Base-by-base conservation (phyloP, 2,888 invertebrate species). In the Drosophila stalkeri region DNA sequence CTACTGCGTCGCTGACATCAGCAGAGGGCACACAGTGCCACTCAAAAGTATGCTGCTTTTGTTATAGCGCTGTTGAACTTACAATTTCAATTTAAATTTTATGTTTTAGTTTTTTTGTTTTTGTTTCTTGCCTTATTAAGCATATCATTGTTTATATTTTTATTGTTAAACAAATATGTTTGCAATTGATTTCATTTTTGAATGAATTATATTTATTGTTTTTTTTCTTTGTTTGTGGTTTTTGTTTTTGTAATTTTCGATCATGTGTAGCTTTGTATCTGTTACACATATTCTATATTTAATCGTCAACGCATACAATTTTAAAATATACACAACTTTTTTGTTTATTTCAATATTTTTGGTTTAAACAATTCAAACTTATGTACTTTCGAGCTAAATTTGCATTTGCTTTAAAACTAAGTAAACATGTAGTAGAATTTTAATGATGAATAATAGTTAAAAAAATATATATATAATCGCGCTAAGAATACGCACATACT, bases 301-400 rank as follows among this genome's bases (percentile, higher is more conserved):
- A 63, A 63, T 66, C 64, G 75, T 77, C 66, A 81, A 83, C 81
- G 85, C 81, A 80, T 77, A 79, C 56, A 75, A 69, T 74, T 76
- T 75, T 72, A 83, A 82, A 86, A 81, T 84, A 86, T 86, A 76
- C 82, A 86, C 80, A 80, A 72, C 39, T 72, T 79, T 72, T 73
- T 77, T 72, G 77, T 86, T 86, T 82, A 86, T 86, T 85, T 86
- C 72, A 75, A 86, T 86, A 86, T 86, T 86, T 86, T 86, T 86
- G 85, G 85, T 86, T 80, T 86, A 86, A 86, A 85, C 85, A 86
- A 86, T 86, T 86, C 72, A 82, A 85, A 80, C 86, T 86, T 86
- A 83, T 86, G 72, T 81, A 85, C 74, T 61, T 79, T 81, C 78
- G 80, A 81, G 82, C 80, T 82, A 62, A 85, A 85, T 67, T 73